Evolutionary conservation across 2,888 invertebrate species (phyloP), one percentile per base, ranked within the genome.

Genomic region (Agelastica alni): DNA sequence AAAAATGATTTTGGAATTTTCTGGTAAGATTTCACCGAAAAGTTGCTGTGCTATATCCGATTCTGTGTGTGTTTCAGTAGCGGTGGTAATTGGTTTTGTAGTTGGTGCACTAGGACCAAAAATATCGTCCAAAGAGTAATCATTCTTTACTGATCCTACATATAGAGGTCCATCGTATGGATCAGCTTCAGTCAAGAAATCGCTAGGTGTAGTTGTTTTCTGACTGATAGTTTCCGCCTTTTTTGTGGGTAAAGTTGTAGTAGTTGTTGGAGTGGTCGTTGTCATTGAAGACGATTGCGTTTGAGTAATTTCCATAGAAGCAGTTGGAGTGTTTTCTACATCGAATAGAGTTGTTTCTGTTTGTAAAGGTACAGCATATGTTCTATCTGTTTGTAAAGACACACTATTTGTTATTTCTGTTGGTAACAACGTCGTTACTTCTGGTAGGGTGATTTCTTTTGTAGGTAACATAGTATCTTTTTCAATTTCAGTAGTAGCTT

Each of bases 1-100:
- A 58, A 68, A 75, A 49, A 74, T 72, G 14, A 74, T 65, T 56
- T 68, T 70, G 1, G 62, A 39, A n/a, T 57, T 52, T 39, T 44
- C n/a, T 28, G 26, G 5, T 17, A 51, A 20, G 4, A 47, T 56
- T n/a, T 36, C 41, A 18, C 64, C 68, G 43, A 70, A 70, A 32
- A 69, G 39, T 17, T 63, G 68, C 12, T 54, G 34, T 7, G 58
- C 63, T 12, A 68, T 18, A 31, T 69, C 69, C 4, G 67, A 67
- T 47, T 66, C 64, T 34, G 54, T 53, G 32, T 61, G 57, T 45
- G 37, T 51, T 57, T 32, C 57, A 3, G 47, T 57, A 28, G 56
- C 56, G 6, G 58, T 56, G 10, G 26, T 56, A 2, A 55, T 55
- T 0, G 58, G 59, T 16, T 58, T 60, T 48, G 39, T 53, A 26